These are phyloP conservation scores for Chelon auratus DNA, from an alignment of 2,797 vertebrate genomes.

Conservation along the genomic window DNA sequence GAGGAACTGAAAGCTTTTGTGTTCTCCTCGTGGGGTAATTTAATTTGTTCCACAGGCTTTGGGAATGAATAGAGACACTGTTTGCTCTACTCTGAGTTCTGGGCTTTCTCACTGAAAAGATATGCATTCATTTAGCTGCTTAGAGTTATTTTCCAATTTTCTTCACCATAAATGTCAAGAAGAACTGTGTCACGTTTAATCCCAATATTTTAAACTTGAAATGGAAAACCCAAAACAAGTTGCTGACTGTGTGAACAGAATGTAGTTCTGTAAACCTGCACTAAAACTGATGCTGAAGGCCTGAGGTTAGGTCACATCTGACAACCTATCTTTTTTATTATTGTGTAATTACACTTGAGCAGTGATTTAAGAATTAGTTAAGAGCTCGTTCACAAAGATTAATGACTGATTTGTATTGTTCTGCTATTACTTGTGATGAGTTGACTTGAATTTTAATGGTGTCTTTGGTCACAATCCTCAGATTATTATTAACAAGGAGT, in stretches of 20 bases:
- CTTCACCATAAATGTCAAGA: conserved; percentile 35
- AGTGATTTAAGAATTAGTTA: not conserved
- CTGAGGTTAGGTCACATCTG: not conserved
- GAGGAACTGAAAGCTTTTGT: conserved; percentile 70
- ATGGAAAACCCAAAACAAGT: not conserved
- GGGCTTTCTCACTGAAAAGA: conserved; percentile 66
- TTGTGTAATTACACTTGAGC: not conserved
- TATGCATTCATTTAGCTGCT: conserved; percentile 63
- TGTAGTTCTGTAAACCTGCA: not conserved
- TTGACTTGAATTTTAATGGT: not conserved
- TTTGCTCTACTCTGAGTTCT: conserved; percentile 41
- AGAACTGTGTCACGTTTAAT: conserved; percentile 25
- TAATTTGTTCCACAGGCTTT: conserved; percentile 71
- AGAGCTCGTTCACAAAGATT: too few species aligned
- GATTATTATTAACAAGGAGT: conserved; percentile 95
- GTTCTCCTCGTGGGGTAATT: conserved; percentile 56
- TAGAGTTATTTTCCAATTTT: conserved; percentile 36
- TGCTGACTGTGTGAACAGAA: not conserved
- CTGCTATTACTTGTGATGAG: not conserved
- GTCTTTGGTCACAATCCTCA: conserved; percentile 64
- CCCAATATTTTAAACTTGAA: not conserved
- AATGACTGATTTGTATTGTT: not conserved
- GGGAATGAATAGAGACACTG: conserved; percentile 72
- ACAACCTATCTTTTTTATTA: not conserved
- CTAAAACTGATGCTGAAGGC: conserved; percentile 3